phyloP scores from a whole-genome alignment of 2,888 invertebrate genomes.

The Harpalus rubripes region DNA sequence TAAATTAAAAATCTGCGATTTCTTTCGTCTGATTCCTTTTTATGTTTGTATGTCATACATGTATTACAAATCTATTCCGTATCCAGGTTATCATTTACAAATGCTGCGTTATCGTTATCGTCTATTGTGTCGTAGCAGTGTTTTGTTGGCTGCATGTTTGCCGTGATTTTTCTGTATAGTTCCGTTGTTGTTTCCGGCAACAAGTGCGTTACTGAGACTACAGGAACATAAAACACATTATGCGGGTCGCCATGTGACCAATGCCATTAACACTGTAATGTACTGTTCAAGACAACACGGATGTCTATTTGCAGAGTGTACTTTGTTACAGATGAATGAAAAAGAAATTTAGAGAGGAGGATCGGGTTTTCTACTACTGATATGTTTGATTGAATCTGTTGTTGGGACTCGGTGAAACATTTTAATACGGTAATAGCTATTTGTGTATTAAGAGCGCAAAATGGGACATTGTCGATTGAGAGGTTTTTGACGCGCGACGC shows the following conservation, averaged over 20 bases:
- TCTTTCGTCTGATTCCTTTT: not conserved
- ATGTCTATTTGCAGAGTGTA: not conserved
- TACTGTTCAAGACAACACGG: conserved; percentile 6
- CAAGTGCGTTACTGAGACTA: not conserved
- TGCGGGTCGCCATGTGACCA: conserved; percentile 29
- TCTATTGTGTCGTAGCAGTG: not conserved
- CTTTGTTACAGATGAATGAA: not conserved
- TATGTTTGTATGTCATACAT: not conserved
- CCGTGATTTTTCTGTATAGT: not conserved
- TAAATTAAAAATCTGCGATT: not conserved
- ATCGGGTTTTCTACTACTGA: not conserved
- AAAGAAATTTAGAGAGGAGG: not conserved
- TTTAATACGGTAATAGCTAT: too few species aligned
- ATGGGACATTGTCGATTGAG: too few species aligned
- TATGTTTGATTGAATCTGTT: too few species aligned
- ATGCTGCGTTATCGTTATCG: not conserved
- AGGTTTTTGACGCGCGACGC: too few species aligned
- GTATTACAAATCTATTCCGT: conserved; percentile 1
- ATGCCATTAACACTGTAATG: conserved; percentile 29
- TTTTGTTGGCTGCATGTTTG: not conserved
- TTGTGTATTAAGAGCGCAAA: too few species aligned
- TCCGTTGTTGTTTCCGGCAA: not conserved
- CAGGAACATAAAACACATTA: conserved; percentile 10
- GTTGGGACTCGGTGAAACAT: too few species aligned
- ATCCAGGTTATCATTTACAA: not conserved